These are phyloP conservation scores for Myocastor coypus DNA, from an alignment of 2,113 vertebrate genomes.

Conservation along the genomic window DNA sequence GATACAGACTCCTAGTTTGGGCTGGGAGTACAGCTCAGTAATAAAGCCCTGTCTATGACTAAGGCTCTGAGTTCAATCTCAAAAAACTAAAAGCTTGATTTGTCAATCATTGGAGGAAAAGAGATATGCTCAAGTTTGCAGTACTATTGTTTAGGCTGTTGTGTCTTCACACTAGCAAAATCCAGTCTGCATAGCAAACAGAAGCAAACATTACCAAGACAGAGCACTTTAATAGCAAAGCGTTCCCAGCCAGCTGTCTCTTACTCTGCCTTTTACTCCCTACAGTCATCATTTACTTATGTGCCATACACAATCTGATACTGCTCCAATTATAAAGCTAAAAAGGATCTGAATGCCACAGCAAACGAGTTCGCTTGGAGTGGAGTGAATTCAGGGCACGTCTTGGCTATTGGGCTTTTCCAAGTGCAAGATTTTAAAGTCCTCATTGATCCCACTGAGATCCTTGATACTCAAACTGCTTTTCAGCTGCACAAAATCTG, in stretches of 20 bases:
- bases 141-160: neutral
- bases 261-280: neutral
- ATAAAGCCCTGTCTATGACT: neutral
- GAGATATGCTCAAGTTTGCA: neutral
- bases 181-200: neutral
- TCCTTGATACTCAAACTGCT: slow-evolving; percentile 11
- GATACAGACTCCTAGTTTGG: neutral
- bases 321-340: neutral
- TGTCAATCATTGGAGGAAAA: slow-evolving; percentile 26
- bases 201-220: neutral
- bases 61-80: neutral
- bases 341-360: neutral
- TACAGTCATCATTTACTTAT: neutral
- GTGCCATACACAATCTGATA: neutral
- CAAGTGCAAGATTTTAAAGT: neutral
- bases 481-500: neutral
- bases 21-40: neutral
- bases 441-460: neutral
- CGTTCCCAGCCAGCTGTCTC: neutral
- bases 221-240: neutral
- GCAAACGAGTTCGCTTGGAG: neutral
- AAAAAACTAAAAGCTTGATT: neutral
- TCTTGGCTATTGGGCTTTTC: neutral
- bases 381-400: neutral
- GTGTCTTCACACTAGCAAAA: slow-evolving; percentile 29